phyloP scores from a whole-genome alignment of 2,888 invertebrate species.

The Andrena marginata region DNA sequence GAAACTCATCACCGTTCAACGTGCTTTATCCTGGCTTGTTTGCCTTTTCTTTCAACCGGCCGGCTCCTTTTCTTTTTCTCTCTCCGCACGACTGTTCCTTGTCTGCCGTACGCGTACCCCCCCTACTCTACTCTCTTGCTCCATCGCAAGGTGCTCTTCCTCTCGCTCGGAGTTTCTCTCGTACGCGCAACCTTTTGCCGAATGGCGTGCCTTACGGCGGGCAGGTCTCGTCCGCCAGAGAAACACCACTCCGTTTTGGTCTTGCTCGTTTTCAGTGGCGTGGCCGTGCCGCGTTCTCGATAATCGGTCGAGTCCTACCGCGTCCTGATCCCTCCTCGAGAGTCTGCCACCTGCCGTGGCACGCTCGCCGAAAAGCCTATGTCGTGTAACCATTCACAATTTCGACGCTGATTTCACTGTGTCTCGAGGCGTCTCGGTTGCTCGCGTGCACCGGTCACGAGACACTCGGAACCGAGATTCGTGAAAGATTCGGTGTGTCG shows the following conservation, averaged over 20 bases:
- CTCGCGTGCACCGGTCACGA: conserved; percentile 37
- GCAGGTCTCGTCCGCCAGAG: conserved; percentile 63
- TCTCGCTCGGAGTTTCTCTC: conserved; percentile 35
- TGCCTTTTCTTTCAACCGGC: conserved; percentile 74
- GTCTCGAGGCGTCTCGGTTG: conserved; percentile 35
- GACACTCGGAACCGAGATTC: conserved; percentile 22
- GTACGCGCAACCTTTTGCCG: conserved; percentile 71
- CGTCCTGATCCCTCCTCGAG: conserved; percentile 48
- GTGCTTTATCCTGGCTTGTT: conserved; percentile 75
- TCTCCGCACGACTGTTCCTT: conserved; percentile 39
- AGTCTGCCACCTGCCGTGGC: conserved; percentile 65
- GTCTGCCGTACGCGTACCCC: conserved; percentile 24
- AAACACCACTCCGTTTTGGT: conserved; percentile 65
- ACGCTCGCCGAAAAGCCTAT: conserved; percentile 47
- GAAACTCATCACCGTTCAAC: conserved; percentile 77
- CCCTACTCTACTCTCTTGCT: conserved; percentile 36
- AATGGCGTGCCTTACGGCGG: conserved; percentile 70
- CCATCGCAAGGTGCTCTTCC: conserved; percentile 25
- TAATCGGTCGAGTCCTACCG: conserved; percentile 68
- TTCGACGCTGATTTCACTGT: conserved; percentile 50
- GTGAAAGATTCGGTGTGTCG: conserved; percentile 19
- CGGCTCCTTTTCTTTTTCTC: conserved; percentile 56
- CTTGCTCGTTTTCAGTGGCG: conserved; percentile 67
- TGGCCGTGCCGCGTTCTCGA: conserved; percentile 69
- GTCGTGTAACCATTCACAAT: conserved; percentile 43